phyloP scores from a whole-genome alignment of 2,113 vertebrate species.

The Podiceps cristatus region DNA sequence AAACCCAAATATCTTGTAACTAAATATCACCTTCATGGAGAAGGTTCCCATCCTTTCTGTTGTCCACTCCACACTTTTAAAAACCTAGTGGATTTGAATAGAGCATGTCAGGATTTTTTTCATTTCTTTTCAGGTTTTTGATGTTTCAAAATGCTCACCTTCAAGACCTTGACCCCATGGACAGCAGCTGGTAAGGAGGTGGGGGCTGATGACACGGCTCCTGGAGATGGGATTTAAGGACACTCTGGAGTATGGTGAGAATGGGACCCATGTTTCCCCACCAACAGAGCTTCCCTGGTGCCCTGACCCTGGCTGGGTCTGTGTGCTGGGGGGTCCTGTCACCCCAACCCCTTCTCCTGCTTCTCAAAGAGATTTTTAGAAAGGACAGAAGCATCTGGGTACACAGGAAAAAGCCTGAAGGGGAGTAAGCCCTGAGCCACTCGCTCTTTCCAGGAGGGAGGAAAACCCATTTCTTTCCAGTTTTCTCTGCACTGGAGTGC shows the following conservation, averaged over 20 bases:
- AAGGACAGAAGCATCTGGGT: not conserved
- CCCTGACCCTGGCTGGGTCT: rapidly evolving
- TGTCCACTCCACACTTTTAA: not conserved
- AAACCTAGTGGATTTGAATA: not conserved
- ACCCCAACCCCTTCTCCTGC: not conserved
- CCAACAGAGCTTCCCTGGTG: too few relatives aligned
- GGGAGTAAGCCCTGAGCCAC: not conserved
- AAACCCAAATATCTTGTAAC: not conserved
- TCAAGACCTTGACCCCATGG: not conserved
- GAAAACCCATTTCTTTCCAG: not conserved
- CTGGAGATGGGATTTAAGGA: not conserved
- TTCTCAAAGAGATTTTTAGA: not conserved
- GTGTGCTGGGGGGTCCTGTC: not conserved
- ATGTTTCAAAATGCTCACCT: not conserved
- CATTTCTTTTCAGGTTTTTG: not conserved
- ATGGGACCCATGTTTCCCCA: rapidly evolving
- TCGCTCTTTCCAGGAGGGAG: not conserved
- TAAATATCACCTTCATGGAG: not conserved
- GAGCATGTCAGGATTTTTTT: rapidly evolving
- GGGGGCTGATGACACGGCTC: not conserved
- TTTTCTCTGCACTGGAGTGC: not conserved
- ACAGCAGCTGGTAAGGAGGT: not conserved
- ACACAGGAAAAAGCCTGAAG: not conserved
- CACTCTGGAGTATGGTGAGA: not conserved
- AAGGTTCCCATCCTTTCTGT: not conserved